A percentile compares a stretch with the other conserved stretches of the same genome.
phyloP scores from a whole-genome alignment of 2,797 vertebrate species.

The Micropoecilia bifurca region DNA sequence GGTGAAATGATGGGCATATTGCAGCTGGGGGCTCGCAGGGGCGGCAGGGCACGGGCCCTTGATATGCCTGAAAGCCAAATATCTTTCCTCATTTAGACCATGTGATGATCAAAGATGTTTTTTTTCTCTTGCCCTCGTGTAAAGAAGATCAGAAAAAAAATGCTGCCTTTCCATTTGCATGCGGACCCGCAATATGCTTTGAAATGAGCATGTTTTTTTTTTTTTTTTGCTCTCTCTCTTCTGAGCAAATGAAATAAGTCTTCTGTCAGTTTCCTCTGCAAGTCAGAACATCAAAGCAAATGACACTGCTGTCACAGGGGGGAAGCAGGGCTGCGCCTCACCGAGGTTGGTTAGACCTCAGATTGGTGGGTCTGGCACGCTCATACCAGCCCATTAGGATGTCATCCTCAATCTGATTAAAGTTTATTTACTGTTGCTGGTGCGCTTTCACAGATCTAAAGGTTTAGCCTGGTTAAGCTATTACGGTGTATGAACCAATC shows the following conservation, averaged over 20 bases:
- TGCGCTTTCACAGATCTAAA: slow-evolving; percentile 31
- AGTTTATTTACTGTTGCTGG: slow-evolving; percentile 47
- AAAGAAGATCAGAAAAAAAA: slow-evolving; percentile 78
- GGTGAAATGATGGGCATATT: slow-evolving; percentile 77
- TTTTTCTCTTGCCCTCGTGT: slow-evolving; percentile 68
- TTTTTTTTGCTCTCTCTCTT: slow-evolving; percentile 50
- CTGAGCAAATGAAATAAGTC: slow-evolving; percentile 81
- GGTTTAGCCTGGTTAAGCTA: background rate
- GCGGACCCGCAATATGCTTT: slow-evolving; percentile 77
- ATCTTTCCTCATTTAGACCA: slow-evolving; percentile 81
- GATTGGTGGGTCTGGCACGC: slow-evolving; percentile 56
- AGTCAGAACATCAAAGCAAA: slow-evolving; percentile 84
- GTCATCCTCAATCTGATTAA: slow-evolving; percentile 59
- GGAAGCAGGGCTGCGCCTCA: slow-evolving; percentile 67
- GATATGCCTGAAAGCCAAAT: slow-evolving; percentile 75
- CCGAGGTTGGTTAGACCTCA: slow-evolving; percentile 66
- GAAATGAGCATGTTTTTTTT: slow-evolving; percentile 79
- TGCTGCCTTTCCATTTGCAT: slow-evolving; percentile 79
- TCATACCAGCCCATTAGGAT: slow-evolving; percentile 56
- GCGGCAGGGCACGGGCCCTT: slow-evolving; percentile 72
- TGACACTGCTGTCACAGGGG: slow-evolving; percentile 75
- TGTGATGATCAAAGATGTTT: slow-evolving; percentile 83
- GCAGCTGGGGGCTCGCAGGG: slow-evolving; percentile 72
- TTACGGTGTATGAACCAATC: slow-evolving; percentile 2
- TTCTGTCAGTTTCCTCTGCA: slow-evolving; percentile 78